These are phyloP conservation scores for Saturnia pavonia DNA, from an alignment of 2,888 invertebrate genomes.

Conservation along the genomic window DNA sequence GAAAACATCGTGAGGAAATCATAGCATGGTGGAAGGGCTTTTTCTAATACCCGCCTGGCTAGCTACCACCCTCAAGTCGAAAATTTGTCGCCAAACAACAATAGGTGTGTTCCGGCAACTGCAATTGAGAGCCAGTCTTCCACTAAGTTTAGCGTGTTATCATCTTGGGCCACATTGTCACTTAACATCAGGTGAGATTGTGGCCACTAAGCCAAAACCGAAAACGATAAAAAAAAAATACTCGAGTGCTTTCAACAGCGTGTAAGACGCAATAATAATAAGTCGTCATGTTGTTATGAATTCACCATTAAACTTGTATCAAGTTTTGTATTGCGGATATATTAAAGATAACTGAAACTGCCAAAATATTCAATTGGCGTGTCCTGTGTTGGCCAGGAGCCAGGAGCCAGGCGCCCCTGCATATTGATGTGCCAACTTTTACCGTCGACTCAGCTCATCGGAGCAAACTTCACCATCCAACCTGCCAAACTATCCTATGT, in stretches of 20 bases:
- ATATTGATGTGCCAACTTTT: constrained; percentile 76
- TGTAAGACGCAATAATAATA: constrained; percentile 1
- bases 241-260: not conserved
- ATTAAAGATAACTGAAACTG: constrained; percentile 51
- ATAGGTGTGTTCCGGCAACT: no score
- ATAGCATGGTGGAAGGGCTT: no score
- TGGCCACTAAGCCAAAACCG: no score
- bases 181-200: no score
- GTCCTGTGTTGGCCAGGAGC: constrained; percentile 69
- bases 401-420: constrained; percentile 69
- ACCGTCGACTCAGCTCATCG: constrained; percentile 65
- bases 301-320: constrained; percentile 62
- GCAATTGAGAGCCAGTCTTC: no score
- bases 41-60: no score
- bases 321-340: constrained; percentile 66
- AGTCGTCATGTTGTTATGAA: constrained; percentile 44
- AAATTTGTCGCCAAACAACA: no score
- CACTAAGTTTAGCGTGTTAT: no score
- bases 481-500: constrained; percentile 63
- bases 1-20: no score
- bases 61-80: no score
- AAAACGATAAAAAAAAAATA: no score
- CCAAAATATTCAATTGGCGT: constrained; percentile 78
- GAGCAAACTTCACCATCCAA: constrained; percentile 54
- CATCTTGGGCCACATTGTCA: no score